Evolutionary conservation across 2,888 invertebrate genomes (phyloP), one percentile per base, ranked within the genome.

Genomic region (Thecophora atra): DNA sequence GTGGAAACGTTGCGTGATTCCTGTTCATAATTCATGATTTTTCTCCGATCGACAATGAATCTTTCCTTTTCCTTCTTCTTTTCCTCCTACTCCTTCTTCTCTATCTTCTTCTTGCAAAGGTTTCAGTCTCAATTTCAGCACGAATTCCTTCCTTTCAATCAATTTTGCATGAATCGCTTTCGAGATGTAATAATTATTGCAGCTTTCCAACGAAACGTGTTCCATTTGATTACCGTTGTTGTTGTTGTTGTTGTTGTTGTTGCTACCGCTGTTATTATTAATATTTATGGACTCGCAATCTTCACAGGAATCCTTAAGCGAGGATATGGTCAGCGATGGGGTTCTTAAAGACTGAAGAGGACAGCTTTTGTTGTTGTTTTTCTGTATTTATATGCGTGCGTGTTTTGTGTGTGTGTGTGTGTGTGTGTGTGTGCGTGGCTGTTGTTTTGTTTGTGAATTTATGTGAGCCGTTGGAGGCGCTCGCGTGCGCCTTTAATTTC

Each of bases 251-350:
- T n/a, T 54, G 54, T 54, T 54, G 51, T 51, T 51, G 51, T 54
- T 54, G 54, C 21, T n/a, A 2, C 4, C 21, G 2, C 21, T 21
- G 54, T 28, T 58, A 28, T 58, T 21, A 80, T 81, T 81, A 81
- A 81, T 81, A 81, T 81, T 81, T 81, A 81, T 81, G 78, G 81
- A 81, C 78, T 80, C 81, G 80, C 81, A 81, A 81, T 81, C 81
- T 81, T 80, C 80, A 80, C 81, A 80, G 81, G 80, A 79, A 81
- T 79, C 77, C n/a, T n/a, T n/a, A n/a, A n/a, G n/a, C n/a, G n/a
- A 79, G 58, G 24, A n/a, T 8, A 3, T 15, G 47, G 21, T 47
- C 26, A 44, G 30, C 28, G 11, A 62, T 37, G 13, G 17, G 37
- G 7, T 17, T 19, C 62, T 21, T 47, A 17, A 17, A n/a, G 1